Evolutionary conservation across 2,888 invertebrate species (phyloP), one percentile per base, ranked within the genome.

Genomic region (Lottia gigantea): DNA sequence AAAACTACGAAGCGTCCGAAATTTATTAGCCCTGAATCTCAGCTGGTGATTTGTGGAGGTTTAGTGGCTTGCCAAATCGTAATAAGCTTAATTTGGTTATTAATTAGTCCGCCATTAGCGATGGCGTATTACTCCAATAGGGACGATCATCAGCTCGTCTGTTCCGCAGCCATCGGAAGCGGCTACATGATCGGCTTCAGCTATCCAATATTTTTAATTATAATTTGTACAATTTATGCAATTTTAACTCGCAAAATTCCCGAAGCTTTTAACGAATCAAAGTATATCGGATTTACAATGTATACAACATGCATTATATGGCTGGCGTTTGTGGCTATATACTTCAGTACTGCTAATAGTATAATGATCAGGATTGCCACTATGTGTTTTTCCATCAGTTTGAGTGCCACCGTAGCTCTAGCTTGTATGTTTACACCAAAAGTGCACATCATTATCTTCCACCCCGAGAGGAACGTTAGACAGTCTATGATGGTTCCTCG

Each of bases 351-450:
- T 16, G 86, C 87, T 14, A 71, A 69, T 71, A 86, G 88, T 73
- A 88, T 96, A 76, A 94, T 95, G 15, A 91, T 97, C 73, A 92
- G 97, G 74, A 95, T 97, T 87, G 96, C 95, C 81, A 96, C 96
- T 88, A 95, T 97, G 95, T 95, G 96, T 70, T 95, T 97, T 84
- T 96, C 97, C 80, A 96, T 97, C 87, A 95, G 95, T 75, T 92
- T 98, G 78, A 95, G 95, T 82, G 97, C 96, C 76, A 95, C 95
- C 80, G 97, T 97, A 78, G 95, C 97, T 12, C 93, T 97, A 72
- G 94, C 93, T 71, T 97, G 97, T 88, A 92, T 98, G 75, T 97
- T 97, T 89, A 93, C 95, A 62, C 97, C 97, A 14, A 97, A 98
- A 92, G 89, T 95, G 62, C 95, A 95, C 89, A 96, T 96, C 84